Evolutionary conservation across 2,113 vertebrate genomes (phyloP).

Genomic region (Bostrychus sinensis): DNA sequence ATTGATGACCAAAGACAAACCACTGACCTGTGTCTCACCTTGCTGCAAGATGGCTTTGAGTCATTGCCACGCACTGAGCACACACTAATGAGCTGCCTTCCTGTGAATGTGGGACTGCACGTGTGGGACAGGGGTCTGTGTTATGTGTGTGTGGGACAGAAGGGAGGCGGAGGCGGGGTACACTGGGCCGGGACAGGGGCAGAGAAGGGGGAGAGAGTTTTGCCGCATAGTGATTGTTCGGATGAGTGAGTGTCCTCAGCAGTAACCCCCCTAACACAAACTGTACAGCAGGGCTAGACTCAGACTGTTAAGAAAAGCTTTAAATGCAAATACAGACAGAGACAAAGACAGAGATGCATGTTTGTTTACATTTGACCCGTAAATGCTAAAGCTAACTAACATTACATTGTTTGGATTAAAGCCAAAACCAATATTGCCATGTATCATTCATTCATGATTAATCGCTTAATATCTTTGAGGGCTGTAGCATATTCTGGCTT

Average conservation of each 20-base stretch:
- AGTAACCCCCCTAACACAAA: slow-evolving; percentile 10
- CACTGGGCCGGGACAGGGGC: neutral
- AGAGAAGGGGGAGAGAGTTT: slow-evolving; percentile 8
- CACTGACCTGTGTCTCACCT: slow-evolving; percentile 45
- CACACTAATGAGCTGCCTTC: slow-evolving; percentile 50
- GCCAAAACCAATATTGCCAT: too few species aligned
- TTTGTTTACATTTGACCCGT: neutral
- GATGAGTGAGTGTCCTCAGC: slow-evolving; percentile 28
- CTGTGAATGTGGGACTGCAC: slow-evolving; percentile 24
- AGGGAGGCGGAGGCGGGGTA: neutral
- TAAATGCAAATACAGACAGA: neutral
- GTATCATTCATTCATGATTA: too few species aligned
- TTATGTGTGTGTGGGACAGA: neutral
- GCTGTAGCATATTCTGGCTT: too few species aligned
- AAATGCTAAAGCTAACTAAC: too few species aligned
- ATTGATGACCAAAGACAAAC: slow-evolving; percentile 54
- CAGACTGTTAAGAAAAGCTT: neutral
- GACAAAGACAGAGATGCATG: too few species aligned
- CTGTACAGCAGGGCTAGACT: neutral
- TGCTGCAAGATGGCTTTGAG: slow-evolving; percentile 43
- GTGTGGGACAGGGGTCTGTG: slow-evolving; percentile 8
- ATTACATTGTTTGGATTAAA: too few species aligned
- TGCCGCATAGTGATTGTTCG: slow-evolving; percentile 54
- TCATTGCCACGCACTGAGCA: slow-evolving; percentile 44
- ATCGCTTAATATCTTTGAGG: too few species aligned